Conservation (phyloP, 2,888 invertebrate genomes). For the Oscheius onirici region DNA sequence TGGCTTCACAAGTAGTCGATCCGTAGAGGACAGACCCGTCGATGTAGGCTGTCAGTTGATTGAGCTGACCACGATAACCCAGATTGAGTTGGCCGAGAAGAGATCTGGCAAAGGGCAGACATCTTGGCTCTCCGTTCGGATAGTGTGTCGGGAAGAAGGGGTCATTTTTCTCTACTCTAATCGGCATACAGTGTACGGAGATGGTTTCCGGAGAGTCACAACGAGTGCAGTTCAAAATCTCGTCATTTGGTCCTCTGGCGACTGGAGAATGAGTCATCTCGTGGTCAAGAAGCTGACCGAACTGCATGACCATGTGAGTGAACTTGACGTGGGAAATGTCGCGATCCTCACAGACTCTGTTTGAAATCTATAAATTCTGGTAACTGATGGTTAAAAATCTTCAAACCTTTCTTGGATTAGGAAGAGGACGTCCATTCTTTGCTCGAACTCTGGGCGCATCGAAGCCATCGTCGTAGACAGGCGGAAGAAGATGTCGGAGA, state of each 20-base stretch:
- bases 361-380: slow-evolving; percentile 55
- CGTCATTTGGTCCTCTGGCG: slow-evolving; percentile 68
- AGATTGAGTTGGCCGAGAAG: slow-evolving; percentile 89
- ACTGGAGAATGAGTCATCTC: slow-evolving; percentile 74
- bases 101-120: slow-evolving; percentile 93
- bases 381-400: neutral
- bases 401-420: slow-evolving; percentile 61
- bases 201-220: slow-evolving; percentile 89
- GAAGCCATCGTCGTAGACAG: slow-evolving; percentile 83
- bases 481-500: slow-evolving; percentile 72
- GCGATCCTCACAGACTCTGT: slow-evolving; percentile 67
- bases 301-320: slow-evolving; percentile 83
- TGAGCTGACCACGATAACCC: slow-evolving; percentile 66
- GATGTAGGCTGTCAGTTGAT: slow-evolving; percentile 86
- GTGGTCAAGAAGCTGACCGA: slow-evolving; percentile 90
- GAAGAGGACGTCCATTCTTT: slow-evolving; percentile 60
- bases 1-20: slow-evolving; percentile 85
- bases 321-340: slow-evolving; percentile 67
- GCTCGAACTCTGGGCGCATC: slow-evolving; percentile 61
- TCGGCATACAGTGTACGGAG: slow-evolving; percentile 93
- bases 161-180: slow-evolving; percentile 87
- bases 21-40: slow-evolving; percentile 85
- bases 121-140: slow-evolving; percentile 83
- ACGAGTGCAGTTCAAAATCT: slow-evolving; percentile 74
- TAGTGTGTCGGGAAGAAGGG: slow-evolving; percentile 86